Base-by-base conservation (phyloP, 1,140 invertebrate species). In the Drosophila bifasciata region DNA sequence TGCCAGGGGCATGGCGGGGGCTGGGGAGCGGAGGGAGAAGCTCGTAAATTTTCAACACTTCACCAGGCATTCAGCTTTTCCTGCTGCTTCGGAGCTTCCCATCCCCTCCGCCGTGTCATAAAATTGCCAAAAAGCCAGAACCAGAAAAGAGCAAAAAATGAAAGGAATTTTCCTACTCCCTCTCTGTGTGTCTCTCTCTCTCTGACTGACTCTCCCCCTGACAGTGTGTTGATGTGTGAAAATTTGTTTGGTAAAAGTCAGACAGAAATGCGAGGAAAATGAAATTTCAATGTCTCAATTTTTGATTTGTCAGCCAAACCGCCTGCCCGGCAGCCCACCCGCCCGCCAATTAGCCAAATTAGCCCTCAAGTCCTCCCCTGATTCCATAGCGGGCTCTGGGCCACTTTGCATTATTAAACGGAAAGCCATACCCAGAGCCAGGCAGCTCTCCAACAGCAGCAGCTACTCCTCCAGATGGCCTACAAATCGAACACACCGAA, bases 31-130 rank as follows among this genome's bases (percentile, higher is more conserved):
- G 11, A 36, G 32, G 28, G 28, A 36, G 32, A 36, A 36, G 67
- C 73, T 81, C 81, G 81, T 86, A 85, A 85, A 86, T 86, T 80
- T 86, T 76, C 81, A 80, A 67, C 77, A 86, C 81, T 85, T 85
- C 80, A 80, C 49, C 72, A 76, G 81, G 74, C 77, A 81, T 40
- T 53, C 73, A 63, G 59, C 67, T 41, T 41, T 36, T 45, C 36
- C 39, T 36, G 21, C 28, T 21, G 9, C 40, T 17, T 19, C 15
- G 21, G 16, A 28, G 16, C n/a, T n/a, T n/a, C 21, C 28, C 17
- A 39, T 9, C 32, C 32, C 11, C 16, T 28, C 46, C 57, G 8
- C 13, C 51, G 45, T 68, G 71, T 85, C 79, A 84, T 86, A 84
- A 84, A 84, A 84, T 76, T 85, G 78, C 55, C 69, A 74, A 73